Base-by-base conservation (phyloP, 2,888 invertebrate species). In the Trichopoda pennipes region DNA sequence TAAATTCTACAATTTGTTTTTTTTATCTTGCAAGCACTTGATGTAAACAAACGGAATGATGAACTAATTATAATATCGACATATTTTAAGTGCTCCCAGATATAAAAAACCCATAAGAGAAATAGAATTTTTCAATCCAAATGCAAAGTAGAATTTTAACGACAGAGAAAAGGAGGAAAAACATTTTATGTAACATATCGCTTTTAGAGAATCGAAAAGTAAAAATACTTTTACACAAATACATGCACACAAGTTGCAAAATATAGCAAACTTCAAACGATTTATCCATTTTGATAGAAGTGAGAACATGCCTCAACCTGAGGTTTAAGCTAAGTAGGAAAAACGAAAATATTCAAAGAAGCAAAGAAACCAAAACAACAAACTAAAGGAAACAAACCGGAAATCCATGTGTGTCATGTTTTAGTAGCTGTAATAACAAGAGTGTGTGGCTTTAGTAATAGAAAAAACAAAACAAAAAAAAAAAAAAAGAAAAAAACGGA, bases 281-380 rank as follows among this genome's bases (percentile, higher is more conserved):
- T 32, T 35, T 60, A 72, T 61, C 28, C 63, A 56, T 63, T 4
- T 47, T 70, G 19, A 38, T 64, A 64, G 64, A 75, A 64, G 69
- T 58, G 53, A 70, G 75, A 70, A 70, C 75, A 69, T 64, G 58
- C 49, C 69, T 74, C 74, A 70, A 75, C 74, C 70, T 80, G 75
- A 80, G 80, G 75, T 80, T 75, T 60, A 64, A 55, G 28, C 73
- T 14, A 49, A 61, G 69, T 42, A 68, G 44, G 49, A 55, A 79
- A 63, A 42, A 74, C n/a, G 55, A 61, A 21, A 73, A 60, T 38
- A 51, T 28, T 17, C 10, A 49, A 68, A 19, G 35, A 60, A 28
- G 28, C 21, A 53, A 38, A 70, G 9, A 38, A 64, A 80, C 64
- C 53, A 51, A 69, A 75, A 17, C 47, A 21, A 70, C 28, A 28